Evolutionary conservation across 2,113 vertebrate species (phyloP), one percentile per base, ranked within the genome.

Genomic region (Rafetus swinhoei): DNA sequence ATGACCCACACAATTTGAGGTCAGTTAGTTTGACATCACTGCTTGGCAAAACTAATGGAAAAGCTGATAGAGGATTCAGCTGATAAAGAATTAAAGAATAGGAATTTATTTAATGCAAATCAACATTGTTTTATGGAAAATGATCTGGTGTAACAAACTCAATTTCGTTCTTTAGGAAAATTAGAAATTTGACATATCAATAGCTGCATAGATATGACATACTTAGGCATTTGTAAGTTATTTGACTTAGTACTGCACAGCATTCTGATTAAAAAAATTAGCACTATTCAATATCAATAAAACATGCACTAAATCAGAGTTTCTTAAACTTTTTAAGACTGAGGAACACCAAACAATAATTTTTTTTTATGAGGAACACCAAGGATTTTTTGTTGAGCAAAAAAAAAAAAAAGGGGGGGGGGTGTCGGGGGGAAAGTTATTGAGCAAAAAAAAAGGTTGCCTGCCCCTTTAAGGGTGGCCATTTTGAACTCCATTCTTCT

Each of bases 131-230:
- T 85, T 77, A 25, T 7, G 15, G 81, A 12, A n/a, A 81, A 18
- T 54, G 93, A 84, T 85, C 22, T 90, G 93, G 91, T 86, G 59
- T 79, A 93, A 89, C n/a, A 74, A 84, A 54, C 54, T 54, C 4
- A 7, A 3, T 93, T 94, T 93, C 79, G 81, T 45, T 76, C 7
- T 86, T 19, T 65, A 93, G 90, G 84, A 57, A 94, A 92, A 92
- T 92, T 86, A 90, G 50, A 93, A 93, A 84, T 69, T 84, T 2
- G 0, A 0, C 79, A 86, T n/a, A 86, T 65, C 86, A 32, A 22
- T 45, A 93, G 89, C 3, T 77, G 85, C 45, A 9, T 90, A 84
- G 54, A 90, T 15, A 59, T 89, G 82, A 77, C 85, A 35, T 89
- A 32, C 39, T 79, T 57, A 27, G 45, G 29, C 24, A 90, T 94